Conservation (phyloP, 2,888 invertebrate genomes). For the Argynnis bischoffii region DNA sequence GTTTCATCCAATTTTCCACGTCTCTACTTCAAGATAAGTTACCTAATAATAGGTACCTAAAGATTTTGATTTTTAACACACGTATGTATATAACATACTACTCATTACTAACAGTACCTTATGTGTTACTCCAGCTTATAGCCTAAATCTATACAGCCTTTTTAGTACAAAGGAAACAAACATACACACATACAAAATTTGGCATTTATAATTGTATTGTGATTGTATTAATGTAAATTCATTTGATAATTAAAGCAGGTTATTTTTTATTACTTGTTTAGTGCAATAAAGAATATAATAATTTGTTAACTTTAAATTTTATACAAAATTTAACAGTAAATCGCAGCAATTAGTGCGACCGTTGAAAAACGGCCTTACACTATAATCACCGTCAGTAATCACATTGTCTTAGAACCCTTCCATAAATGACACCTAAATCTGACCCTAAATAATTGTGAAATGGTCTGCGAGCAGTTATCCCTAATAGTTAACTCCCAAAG, state of each 20-base stretch:
- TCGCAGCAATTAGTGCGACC: background rate
- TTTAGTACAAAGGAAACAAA: too few species aligned
- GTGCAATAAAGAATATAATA: background rate
- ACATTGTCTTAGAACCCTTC: conserved; percentile 34
- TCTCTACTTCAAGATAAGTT: background rate
- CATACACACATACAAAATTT: too few species aligned
- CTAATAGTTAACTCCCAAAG: conserved; percentile 37
- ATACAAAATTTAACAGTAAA: conserved; percentile 4
- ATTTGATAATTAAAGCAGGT: background rate
- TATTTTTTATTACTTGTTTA: background rate
- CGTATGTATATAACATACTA: too few species aligned
- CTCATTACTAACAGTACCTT: too few species aligned
- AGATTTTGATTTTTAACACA: too few species aligned
- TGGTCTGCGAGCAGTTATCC: conserved; percentile 41
- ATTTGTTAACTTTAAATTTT: background rate
- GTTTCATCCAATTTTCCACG: background rate
- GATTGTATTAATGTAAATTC: background rate
- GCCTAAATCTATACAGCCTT: too few species aligned
- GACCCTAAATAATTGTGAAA: conserved; percentile 45
- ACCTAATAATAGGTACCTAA: too few species aligned
- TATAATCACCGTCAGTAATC: conserved; percentile 35
- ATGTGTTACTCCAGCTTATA: too few species aligned
- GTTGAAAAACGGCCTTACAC: conserved; percentile 16
- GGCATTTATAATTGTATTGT: too few species aligned
- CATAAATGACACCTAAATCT: conserved; percentile 42